Evolutionary conservation across 2,797 vertebrate species (phyloP).

Genomic region (Gorsachius magnificus): DNA sequence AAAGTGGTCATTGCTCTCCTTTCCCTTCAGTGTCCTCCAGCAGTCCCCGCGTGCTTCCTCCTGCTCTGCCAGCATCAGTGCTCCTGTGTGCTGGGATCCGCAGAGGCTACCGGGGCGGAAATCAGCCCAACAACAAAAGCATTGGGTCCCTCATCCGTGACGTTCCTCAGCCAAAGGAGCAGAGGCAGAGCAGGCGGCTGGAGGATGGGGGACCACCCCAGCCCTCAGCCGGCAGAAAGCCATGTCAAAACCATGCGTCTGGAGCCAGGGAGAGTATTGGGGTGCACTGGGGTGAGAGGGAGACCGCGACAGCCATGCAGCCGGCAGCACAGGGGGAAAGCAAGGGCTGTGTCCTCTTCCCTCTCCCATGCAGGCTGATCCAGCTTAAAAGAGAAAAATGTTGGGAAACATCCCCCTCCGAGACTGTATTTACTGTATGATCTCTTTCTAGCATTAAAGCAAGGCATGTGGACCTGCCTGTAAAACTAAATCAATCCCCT

Average conservation of each 20-base stretch:
- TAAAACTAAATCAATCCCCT: background rate
- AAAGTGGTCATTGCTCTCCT: background rate
- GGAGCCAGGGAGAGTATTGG: background rate
- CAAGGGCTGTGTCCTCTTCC: accelerated
- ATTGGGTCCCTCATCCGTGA: background rate
- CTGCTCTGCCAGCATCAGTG: background rate
- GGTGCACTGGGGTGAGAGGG: background rate
- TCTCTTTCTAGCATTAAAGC: background rate
- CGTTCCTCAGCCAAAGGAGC: background rate
- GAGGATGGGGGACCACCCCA: background rate
- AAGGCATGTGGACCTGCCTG: background rate
- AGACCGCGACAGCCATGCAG: background rate
- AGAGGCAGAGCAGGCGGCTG: background rate
- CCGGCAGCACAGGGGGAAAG: background rate
- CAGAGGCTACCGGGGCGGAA: background rate
- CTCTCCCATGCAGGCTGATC: background rate
- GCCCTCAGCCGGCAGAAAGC: background rate
- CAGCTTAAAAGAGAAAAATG: background rate
- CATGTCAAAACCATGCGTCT: accelerated
- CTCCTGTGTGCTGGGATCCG: background rate
- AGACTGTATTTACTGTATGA: background rate
- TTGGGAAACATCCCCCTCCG: background rate
- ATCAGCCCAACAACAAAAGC: background rate
- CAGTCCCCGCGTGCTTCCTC: accelerated
- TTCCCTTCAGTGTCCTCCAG: background rate